Percentiles rank a stretch among this genome's conserved stretches.
Evolutionary conservation across 2,797 vertebrate species (phyloP).

Genomic region (Betta splendens): DNA sequence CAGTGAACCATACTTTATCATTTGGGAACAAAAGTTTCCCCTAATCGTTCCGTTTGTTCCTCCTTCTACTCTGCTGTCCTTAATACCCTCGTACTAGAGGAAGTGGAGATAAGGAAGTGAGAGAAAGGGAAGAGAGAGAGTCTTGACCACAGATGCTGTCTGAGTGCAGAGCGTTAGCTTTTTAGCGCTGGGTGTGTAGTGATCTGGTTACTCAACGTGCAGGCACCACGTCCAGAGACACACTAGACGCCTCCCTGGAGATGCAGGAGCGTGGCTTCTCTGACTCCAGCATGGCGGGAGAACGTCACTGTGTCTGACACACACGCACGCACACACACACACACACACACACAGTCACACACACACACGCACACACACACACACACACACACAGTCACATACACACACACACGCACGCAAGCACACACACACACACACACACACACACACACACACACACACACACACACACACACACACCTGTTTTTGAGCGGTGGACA

Average conservation of each 20-base stretch:
- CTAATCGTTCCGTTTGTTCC: not conserved
- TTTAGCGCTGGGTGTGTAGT: slow-evolving; percentile 79
- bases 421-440: not conserved
- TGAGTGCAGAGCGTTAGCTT: slow-evolving; percentile 83
- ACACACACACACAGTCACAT: not conserved
- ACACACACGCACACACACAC: slow-evolving; percentile 1
- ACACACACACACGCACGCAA: not conserved
- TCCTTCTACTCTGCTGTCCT: slow-evolving; percentile 32
- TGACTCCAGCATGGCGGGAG: slow-evolving; percentile 81
- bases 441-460: slow-evolving; percentile 2
- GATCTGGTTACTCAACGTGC: slow-evolving; percentile 88
- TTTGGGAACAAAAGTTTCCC: slow-evolving; percentile 1
- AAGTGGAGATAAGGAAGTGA: slow-evolving; percentile 77
- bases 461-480: not conserved
- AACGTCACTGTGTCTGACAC: slow-evolving; percentile 80
- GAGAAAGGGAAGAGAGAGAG: slow-evolving; percentile 57
- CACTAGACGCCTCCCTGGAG: slow-evolving; percentile 85
- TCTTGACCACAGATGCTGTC: slow-evolving; percentile 83
- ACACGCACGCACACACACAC: not conserved
- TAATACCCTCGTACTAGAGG: slow-evolving; percentile 63
- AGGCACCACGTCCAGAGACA: slow-evolving; percentile 81
- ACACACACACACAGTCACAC: not conserved
- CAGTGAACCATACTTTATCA: too few species aligned
- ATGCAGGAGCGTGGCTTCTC: slow-evolving; percentile 76
- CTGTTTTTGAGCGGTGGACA: not conserved